phyloP scores from a whole-genome alignment of 1,140 invertebrate species.

The Diploscapter pachys region DNA sequence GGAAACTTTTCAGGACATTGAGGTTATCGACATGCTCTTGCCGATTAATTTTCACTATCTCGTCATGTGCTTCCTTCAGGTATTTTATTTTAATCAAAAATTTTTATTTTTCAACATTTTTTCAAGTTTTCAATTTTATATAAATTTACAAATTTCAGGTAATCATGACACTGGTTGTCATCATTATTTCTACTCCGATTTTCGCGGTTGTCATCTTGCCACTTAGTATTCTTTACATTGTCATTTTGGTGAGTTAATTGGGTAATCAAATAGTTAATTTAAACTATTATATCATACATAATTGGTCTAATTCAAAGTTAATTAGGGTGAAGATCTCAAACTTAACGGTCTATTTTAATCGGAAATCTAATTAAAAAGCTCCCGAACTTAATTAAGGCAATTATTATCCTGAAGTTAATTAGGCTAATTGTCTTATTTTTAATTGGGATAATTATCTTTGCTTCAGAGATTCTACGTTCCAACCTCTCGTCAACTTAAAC shows the following conservation, averaged over 20 bases:
- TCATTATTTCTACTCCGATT: conserved; percentile 64
- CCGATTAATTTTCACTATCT: conserved; percentile 50
- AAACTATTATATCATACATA: too few species aligned
- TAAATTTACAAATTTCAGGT: not conserved
- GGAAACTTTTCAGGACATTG: conserved; percentile 47
- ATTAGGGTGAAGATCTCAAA: too few species aligned
- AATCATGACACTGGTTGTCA: conserved; percentile 63
- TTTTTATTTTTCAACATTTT: too few species aligned
- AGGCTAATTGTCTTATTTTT: too few species aligned
- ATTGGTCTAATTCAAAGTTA: too few species aligned
- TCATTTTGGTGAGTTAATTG: conserved; percentile 59
- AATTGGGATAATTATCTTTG: conserved; percentile 3
- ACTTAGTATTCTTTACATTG: conserved; percentile 64
- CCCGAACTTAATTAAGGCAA: too few species aligned
- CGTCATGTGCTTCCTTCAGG: conserved; percentile 56
- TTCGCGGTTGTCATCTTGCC: conserved; percentile 66
- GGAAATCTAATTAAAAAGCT: too few species aligned
- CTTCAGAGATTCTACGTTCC: conserved; percentile 66
- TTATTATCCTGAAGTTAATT: too few species aligned
- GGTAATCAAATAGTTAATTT: not conserved
- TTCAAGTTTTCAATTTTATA: not conserved
- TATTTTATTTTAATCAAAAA: conserved; percentile 34
- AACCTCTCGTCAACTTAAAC: conserved; percentile 64
- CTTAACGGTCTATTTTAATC: too few species aligned
- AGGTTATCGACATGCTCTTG: conserved; percentile 42